Evolutionary conservation across 2,888 invertebrate genomes (phyloP).

Genomic region (Melangyna quadrimaculata): DNA sequence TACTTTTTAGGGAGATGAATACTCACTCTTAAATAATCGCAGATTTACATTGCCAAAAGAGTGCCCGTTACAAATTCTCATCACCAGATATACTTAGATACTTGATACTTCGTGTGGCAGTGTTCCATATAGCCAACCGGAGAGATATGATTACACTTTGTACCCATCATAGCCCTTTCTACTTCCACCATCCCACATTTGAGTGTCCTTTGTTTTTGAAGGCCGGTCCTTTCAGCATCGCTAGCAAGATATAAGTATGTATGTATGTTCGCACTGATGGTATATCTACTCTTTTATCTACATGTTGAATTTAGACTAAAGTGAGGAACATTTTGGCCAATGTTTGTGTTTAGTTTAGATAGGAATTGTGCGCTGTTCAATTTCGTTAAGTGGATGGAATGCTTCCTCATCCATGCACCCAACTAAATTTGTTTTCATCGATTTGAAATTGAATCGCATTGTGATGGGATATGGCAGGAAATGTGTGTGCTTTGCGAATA

Average conservation of each 20-base stretch:
- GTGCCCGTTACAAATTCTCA: slow-evolving; percentile 48
- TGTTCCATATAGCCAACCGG: not conserved
- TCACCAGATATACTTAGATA: not conserved
- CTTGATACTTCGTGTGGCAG: not conserved
- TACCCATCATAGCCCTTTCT: not conserved
- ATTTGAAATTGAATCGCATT: slow-evolving; percentile 52
- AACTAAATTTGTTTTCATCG: slow-evolving; percentile 57
- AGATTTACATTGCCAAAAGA: slow-evolving; percentile 52
- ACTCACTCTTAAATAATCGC: slow-evolving; percentile 42
- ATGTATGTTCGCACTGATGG: not conserved
- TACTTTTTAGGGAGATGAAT: not conserved
- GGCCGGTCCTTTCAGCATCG: not conserved
- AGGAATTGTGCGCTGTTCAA: slow-evolving; percentile 35
- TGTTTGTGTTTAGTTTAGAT: slow-evolving; percentile 40
- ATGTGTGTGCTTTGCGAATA: not conserved
- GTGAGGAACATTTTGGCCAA: slow-evolving; percentile 30
- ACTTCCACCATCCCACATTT: not conserved
- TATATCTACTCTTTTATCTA: not conserved
- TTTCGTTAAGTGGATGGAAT: slow-evolving; percentile 37
- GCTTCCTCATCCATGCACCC: slow-evolving; percentile 13
- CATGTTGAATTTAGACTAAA: slow-evolving; percentile 16
- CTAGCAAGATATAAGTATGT: not conserved
- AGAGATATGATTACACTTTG: slow-evolving; percentile 46
- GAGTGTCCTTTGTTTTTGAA: slow-evolving; percentile 15
- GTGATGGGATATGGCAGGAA: slow-evolving; percentile 5